Percentiles rank a stretch among this genome's conserved stretches.
phyloP scores from a whole-genome alignment of 2,888 invertebrate genomes.

The Nymphalis polychloros region DNA sequence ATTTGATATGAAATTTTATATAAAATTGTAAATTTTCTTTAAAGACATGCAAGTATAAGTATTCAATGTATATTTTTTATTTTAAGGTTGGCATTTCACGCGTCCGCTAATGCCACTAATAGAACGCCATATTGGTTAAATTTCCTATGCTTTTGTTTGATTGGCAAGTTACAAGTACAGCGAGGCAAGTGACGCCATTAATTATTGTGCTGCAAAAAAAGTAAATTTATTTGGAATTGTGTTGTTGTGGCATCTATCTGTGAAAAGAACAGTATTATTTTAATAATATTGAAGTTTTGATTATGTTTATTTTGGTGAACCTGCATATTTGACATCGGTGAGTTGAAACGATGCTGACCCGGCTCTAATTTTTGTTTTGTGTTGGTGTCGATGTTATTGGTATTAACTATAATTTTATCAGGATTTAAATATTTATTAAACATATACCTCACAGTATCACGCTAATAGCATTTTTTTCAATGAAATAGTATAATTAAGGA shows the following conservation, averaged over 20 bases:
- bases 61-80: background rate
- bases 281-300: conserved; percentile 25
- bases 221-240: conserved; percentile 13
- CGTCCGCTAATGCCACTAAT: conserved; percentile 15
- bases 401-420: background rate
- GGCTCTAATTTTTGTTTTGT: conserved; percentile 1
- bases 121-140: conserved; percentile 17
- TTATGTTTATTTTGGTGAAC: conserved; percentile 31
- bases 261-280: background rate
- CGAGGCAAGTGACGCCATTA: conserved; percentile 22
- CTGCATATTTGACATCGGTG: conserved; percentile 49
- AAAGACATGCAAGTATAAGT: background rate
- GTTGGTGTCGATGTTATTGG: background rate
- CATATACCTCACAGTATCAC: background rate
- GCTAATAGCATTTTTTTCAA: background rate
- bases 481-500: background rate
- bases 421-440: background rate
- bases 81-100: conserved; percentile 1
- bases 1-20: background rate
- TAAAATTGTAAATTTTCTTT: background rate
- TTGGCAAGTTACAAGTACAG: conserved; percentile 2
- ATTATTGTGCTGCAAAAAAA: conserved; percentile 9
- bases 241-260: background rate
- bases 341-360: conserved; percentile 35
- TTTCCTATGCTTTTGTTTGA: conserved; percentile 16